phyloP scores from a whole-genome alignment of 2,797 vertebrate species.

The Pachyuromys duprasi region DNA sequence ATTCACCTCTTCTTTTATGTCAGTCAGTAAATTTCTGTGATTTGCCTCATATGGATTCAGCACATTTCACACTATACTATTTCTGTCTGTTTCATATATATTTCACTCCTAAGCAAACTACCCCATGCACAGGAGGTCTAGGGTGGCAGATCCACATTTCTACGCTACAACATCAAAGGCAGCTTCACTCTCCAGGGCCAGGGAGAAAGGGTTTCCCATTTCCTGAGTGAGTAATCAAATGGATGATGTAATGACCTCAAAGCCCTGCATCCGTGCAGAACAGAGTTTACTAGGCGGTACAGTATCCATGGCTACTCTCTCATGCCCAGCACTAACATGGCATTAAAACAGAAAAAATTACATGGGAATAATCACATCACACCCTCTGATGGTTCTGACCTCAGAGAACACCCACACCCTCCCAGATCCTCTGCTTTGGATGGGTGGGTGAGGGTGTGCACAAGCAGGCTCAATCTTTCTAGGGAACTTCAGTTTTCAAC shows the following conservation, averaged over 20 bases:
- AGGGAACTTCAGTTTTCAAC: neutral
- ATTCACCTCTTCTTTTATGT: conserved; percentile 42
- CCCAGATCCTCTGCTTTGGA: neutral
- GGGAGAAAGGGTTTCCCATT: neutral
- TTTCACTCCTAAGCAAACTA: conserved; percentile 49
- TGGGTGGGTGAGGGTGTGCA: neutral
- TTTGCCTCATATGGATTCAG: conserved; percentile 62
- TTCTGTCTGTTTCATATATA: conserved; percentile 35
- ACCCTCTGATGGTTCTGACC: neutral
- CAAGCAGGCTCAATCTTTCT: neutral
- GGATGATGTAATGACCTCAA: neutral
- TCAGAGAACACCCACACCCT: accelerated
- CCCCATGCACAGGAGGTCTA: neutral
- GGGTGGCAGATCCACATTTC: neutral
- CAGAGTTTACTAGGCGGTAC: neutral
- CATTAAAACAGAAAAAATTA: conserved; percentile 25
- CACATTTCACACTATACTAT: conserved; percentile 41
- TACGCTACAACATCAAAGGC: neutral
- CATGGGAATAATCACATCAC: neutral
- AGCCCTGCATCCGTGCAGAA: neutral
- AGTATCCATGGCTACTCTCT: neutral
- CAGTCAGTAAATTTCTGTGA: conserved; percentile 48
- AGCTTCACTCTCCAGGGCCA: neutral
- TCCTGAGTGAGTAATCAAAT: neutral
- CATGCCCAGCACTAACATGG: neutral